Base-by-base conservation (phyloP, 2,797 vertebrate species). In the Acestrorhynchus altus region DNA sequence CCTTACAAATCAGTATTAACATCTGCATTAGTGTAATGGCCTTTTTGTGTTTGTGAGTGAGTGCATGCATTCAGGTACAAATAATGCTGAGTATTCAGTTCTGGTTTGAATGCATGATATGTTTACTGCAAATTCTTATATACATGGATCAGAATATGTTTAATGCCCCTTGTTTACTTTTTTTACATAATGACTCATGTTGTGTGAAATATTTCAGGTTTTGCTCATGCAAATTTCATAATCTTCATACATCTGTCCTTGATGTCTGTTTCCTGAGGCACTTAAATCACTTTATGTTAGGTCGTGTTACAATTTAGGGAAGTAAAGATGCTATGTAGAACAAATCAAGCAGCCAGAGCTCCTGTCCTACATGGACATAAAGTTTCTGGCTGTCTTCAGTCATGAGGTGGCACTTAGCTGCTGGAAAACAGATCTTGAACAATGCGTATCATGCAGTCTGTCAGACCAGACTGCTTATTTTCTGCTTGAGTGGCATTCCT, bases 1-100 rank as follows among this genome's bases (percentile, higher is more conserved):
- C 6, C 31, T 54, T 22, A 72, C 44, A 0, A 86, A 86, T 88
- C 88, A 89, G 87, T 91, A 87, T 81, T 71, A 72, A 18, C 46
- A 10, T 51, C 28, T n/a, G 47, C 9, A 54, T 4, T 56, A 71
- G 20, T 70, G 15, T 56, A 57, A 15, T 51, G 20, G 59, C 42
- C n/a, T 69, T 52, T 13, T 22, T 72, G 18, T 54, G 65, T 20
- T 49, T 70, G 22, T 35, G 47, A 15, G 39, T 54, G 20, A 22
- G 18, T 49, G 6, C 20, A n/a, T 47, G 31, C 8, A 15, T 74
- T 80, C 1, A 59, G 26, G 52, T 22, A 60, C 49, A 20, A 26
- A 8, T 31, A 18, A 65, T 15, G 15, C 57, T 74, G 22, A 46
- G 39, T 24, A 61, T 42, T 26, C 4, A 49, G 31, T 56, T 39